Percentiles rank a stretch among this genome's conserved stretches.
Evolutionary conservation across 2,113 vertebrate genomes (phyloP).

Genomic region (Tenrec ecaudatus): DNA sequence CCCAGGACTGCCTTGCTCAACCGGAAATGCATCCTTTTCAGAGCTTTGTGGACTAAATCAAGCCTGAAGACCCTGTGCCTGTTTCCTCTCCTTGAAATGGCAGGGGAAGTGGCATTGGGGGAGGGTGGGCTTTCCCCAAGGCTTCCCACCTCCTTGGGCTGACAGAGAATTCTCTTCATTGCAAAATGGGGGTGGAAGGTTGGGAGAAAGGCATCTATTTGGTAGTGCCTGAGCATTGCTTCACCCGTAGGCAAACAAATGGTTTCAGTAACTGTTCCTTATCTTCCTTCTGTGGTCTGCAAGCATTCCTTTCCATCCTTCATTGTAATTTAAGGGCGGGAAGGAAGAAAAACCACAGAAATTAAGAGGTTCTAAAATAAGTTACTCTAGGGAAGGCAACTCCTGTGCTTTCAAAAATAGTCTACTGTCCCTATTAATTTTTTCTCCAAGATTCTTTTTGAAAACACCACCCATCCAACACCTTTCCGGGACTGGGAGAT

Average conservation of each 20-base stretch:
- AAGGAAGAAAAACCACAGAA: not conserved
- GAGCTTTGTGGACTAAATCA: not conserved
- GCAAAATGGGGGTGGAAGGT: not conserved
- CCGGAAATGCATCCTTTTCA: constrained; percentile 34
- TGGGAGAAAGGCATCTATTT: not conserved
- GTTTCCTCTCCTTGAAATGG: not conserved
- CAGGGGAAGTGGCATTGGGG: not conserved
- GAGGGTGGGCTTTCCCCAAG: not conserved
- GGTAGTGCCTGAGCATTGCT: not conserved
- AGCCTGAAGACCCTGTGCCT: not conserved
- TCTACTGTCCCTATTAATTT: not conserved
- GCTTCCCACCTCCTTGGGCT: not conserved
- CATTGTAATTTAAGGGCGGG: not conserved
- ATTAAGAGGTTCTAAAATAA: not conserved
- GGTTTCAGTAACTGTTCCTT: not conserved
- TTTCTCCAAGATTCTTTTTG: constrained; percentile 23
- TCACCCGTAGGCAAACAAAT: constrained; percentile 19
- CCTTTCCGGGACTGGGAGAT: not conserved
- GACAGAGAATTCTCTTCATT: not conserved
- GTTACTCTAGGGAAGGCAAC: not conserved
- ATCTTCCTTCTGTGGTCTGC: not conserved
- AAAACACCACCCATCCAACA: not conserved
- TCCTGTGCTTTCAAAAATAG: not conserved
- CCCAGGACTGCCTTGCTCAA: constrained; percentile 33
- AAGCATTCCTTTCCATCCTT: constrained; percentile 38